Conservation (phyloP, 2,888 invertebrate species). For the Pristionchus japonicus region DNA sequence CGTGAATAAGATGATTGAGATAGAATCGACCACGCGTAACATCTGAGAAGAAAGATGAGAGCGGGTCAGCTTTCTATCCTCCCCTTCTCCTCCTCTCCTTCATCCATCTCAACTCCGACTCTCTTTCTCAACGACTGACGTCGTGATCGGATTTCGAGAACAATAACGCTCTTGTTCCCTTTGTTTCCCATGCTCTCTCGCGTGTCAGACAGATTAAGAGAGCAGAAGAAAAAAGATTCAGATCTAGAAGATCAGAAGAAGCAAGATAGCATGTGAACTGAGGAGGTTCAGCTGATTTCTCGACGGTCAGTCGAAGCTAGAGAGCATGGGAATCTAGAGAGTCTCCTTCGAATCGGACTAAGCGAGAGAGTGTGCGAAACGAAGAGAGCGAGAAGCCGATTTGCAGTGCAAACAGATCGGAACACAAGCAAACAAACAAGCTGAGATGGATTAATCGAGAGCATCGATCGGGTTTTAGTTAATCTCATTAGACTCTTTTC, state of each 20-base stretch:
- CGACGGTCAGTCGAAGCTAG: too few species aligned
- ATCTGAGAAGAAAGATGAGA: not conserved
- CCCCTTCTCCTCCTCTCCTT: too few species aligned
- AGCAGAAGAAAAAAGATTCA: not conserved
- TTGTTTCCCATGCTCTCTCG: not conserved
- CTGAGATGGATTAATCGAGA: not conserved
- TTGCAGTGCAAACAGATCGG: not conserved
- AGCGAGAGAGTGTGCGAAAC: not conserved
- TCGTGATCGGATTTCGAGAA: not conserved
- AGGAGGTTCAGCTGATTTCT: too few species aligned
- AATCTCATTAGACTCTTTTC: too few species aligned
- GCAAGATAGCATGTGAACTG: too few species aligned
- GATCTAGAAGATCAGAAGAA: too few species aligned
- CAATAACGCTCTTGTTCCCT: not conserved
- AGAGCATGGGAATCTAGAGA: not conserved
- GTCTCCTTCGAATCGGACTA: too few species aligned
- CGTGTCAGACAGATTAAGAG: not conserved
- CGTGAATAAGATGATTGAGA: too few species aligned
- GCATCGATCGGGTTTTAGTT: not conserved
- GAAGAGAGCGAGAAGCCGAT: not conserved
- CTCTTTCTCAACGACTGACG: not conserved
- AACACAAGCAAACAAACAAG: not conserved
- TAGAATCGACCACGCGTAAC: too few species aligned
- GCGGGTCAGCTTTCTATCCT: slow-evolving; percentile 31
- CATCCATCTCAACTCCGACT: not conserved